phyloP scores from a whole-genome alignment of 2,113 vertebrate species.

The Silurus glanis region DNA sequence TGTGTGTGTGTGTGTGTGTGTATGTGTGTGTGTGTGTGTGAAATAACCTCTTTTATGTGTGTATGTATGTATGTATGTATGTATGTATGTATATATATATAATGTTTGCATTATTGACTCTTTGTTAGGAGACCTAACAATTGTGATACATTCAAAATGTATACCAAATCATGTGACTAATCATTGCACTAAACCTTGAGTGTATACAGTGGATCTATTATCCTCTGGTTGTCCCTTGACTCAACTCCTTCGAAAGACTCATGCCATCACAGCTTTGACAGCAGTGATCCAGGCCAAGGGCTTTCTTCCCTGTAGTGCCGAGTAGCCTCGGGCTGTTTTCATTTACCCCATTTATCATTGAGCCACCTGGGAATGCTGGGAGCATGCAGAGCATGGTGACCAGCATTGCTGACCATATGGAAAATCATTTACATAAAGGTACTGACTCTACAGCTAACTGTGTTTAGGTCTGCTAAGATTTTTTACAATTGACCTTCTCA shows the following conservation, averaged over 20 bases:
- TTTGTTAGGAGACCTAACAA: not conserved
- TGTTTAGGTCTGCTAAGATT: not conserved
- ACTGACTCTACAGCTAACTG: not conserved
- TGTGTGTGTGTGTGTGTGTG: no score
- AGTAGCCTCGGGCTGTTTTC: slow-evolving; percentile 51
- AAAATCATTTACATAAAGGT: slow-evolving; percentile 14
- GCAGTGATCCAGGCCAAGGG: slow-evolving; percentile 64
- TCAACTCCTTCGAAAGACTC: slow-evolving; percentile 30
- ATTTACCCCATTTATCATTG: slow-evolving; percentile 66
- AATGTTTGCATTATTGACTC: not conserved
- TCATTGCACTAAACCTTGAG: not conserved
- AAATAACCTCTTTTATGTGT: no score
- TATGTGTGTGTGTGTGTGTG: no score
- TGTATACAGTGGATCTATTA: no score
- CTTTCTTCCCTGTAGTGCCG: slow-evolving; percentile 60
- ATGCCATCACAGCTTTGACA: slow-evolving; percentile 62
- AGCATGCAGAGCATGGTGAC: slow-evolving; percentile 1
- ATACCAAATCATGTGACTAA: not conserved
- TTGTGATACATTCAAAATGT: not conserved
- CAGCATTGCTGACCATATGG: slow-evolving; percentile 3
- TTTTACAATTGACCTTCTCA: not conserved
- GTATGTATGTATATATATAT: no score
- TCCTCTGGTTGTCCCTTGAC: not conserved
- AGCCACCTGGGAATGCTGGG: slow-evolving; percentile 55
- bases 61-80: no score